Evolutionary conservation across 2,888 invertebrate species (phyloP), one percentile per base, ranked within the genome.

Genomic region (Hartigia nigra): DNA sequence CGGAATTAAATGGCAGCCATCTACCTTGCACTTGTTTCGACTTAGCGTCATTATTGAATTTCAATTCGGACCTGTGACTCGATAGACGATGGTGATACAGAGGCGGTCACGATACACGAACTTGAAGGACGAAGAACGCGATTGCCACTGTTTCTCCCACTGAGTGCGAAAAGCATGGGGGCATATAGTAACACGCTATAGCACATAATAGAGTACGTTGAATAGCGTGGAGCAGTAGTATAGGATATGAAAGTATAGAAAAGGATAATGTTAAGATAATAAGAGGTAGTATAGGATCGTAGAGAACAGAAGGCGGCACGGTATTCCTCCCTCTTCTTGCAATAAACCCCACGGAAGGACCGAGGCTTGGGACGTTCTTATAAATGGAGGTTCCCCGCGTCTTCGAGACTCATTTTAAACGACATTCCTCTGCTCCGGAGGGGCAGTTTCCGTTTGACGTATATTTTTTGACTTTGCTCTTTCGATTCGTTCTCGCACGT

Each of bases 321-420:
- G 72, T 31, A 14, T 77, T 75, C 84, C 87, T 83, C 78, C 81
- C 80, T 79, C 77, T 81, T 82, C 81, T 77, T 55, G 69, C 79
- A 36, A 55, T 39, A 75, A 80, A 79, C 80, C 76, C 75, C 79
- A 83, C 84, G 86, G 87, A 88, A 89, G 89, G 88, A 84, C 82
- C 87, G 83, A 89, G 88, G 89, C 90, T 90, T 89, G 89, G 88
- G 83, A 87, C 88, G 89, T 90, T 90, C 90, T 90, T 91, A 91
- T 91, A 90, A 90, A 90, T 90, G 85, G 88, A 90, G 89, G 88
- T 87, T 85, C 85, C 77, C 80, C 83, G 82, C 81, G 78, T 80
- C 76, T 82, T 84, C 82, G 82, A 82, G 86, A 83, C 86, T 87
- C 90, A 90, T 85, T 88, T 88, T 86, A 86, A 87, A 84, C 86